Evolutionary conservation across 2,888 invertebrate species (phyloP).

Genomic region (Eugnorisma glareosa): DNA sequence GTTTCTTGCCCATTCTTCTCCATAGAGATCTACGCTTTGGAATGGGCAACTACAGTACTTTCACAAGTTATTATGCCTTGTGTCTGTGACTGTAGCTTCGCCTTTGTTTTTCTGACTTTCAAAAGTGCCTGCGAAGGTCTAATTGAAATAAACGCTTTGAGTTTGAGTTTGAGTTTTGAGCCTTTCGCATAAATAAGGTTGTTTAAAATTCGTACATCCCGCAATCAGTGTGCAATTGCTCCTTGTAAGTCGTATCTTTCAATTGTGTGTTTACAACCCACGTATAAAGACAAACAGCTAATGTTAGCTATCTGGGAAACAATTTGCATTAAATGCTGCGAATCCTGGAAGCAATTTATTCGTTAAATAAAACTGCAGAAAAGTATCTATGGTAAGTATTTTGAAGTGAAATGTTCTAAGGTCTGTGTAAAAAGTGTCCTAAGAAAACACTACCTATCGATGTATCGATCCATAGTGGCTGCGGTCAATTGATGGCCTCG

Average conservation of each 20-base stretch:
- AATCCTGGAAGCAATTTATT: conserved; percentile 23
- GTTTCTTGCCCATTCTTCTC: no score
- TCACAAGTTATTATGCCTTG: no score
- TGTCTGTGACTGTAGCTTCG: no score
- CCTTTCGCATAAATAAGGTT: background rate
- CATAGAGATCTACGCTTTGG: no score
- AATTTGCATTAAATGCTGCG: conserved; percentile 37
- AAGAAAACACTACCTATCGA: no score
- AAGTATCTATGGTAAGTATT: background rate
- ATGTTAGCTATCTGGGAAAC: conserved; percentile 26
- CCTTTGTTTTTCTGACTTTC: no score
- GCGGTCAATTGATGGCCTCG: no score
- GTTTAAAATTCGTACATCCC: conserved; percentile 15
- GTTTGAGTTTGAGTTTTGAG: no score
- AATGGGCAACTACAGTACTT: no score
- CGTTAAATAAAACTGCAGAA: conserved; percentile 15
- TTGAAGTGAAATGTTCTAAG: conserved; percentile 1
- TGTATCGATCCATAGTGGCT: no score
- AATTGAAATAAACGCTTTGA: no score
- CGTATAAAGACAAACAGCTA: conserved; percentile 34
- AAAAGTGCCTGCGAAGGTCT: no score
- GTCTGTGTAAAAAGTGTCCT: conserved; percentile 11
- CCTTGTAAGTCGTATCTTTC: conserved; percentile 19
- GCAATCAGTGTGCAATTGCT: conserved; percentile 35
- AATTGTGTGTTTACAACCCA: conserved; percentile 37